phyloP scores from a whole-genome alignment of 1,140 invertebrate species.

The Protaetia brevitarsis region DNA sequence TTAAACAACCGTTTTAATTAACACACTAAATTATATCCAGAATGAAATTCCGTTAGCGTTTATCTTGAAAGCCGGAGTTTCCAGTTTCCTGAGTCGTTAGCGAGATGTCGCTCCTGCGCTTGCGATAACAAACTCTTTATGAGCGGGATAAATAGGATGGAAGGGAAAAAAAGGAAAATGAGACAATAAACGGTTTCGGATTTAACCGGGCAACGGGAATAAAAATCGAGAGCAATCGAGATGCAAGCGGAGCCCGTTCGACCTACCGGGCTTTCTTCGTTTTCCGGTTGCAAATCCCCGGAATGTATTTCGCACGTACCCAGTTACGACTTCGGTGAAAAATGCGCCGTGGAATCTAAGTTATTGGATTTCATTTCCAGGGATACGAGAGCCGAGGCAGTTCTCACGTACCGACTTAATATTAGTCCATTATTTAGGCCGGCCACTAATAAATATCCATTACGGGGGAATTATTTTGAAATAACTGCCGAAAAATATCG shows the following conservation, averaged over 20 bases:
- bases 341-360: conserved; percentile 36
- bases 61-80: conserved; percentile 31
- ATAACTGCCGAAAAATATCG: conserved; percentile 11
- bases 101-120: neutral
- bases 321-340: conserved; percentile 32
- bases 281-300: conserved; percentile 18
- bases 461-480: conserved; percentile 1
- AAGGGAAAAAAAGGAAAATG: neutral
- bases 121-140: conserved; percentile 4
- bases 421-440: conserved; percentile 26
- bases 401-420: conserved; percentile 40
- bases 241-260: neutral
- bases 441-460: conserved; percentile 18
- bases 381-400: conserved; percentile 32
- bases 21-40: conserved; percentile 48
- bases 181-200: conserved; percentile 5
- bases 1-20: conserved; percentile 52
- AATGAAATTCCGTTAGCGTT: conserved; percentile 46
- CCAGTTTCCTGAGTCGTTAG: conserved; percentile 16
- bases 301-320: conserved; percentile 36
- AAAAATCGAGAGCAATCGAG: conserved; percentile 11
- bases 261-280: neutral
- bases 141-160: conserved; percentile 2
- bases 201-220: neutral
- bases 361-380: conserved; percentile 41